Base-by-base conservation (phyloP, 2,797 vertebrate species). In the Gouania willdenowi region DNA sequence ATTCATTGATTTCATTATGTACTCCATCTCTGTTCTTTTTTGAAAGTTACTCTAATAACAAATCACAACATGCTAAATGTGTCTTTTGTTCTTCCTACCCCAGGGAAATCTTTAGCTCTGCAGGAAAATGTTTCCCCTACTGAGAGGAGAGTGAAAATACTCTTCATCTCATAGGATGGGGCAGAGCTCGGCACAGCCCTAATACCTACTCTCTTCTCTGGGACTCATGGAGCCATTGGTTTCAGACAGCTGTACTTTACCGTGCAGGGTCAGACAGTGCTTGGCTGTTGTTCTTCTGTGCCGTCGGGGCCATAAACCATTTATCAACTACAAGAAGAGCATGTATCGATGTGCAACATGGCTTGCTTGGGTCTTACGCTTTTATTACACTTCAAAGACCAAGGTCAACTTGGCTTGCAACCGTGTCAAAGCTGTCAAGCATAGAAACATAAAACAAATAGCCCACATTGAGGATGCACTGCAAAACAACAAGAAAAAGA, bases 381-480 rank as follows among this genome's bases (percentile, higher is more conserved):
- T 83, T 81, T 73, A 82, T 81, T 82, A 75, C 63, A 61, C 66
- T 80, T 82, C 76, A 75, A 77, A 80, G 49, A 68, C 74, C 81
- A 79, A 76, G 72, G 81, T 84, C 78, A 84, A 79, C 72, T 67
- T 56, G 57, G 61, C 61, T 61, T 60, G 69, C 73, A 74, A 67
- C 27, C 6, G 70, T 81, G 72, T 83, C 79, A 73, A 66, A 72
- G 71, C 82, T 79, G 74, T 79, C 79, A 69, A 67, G 75, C 50
- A 15, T 6, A 11, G 26, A 62, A 69, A 67, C 61, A 72, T 76
- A 75, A 79, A 81, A 83, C 66, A 75, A 76, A 83, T 64, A 54
- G 71, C 66, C 62, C 64, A 57, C 42, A 36, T 52, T 38, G 41
- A 52, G 29, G 53, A 70, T 22, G 33, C 2, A 0, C 52, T 44